phyloP scores from a whole-genome alignment of 2,888 invertebrate genomes.

The Cyrtodaria siliqua region DNA sequence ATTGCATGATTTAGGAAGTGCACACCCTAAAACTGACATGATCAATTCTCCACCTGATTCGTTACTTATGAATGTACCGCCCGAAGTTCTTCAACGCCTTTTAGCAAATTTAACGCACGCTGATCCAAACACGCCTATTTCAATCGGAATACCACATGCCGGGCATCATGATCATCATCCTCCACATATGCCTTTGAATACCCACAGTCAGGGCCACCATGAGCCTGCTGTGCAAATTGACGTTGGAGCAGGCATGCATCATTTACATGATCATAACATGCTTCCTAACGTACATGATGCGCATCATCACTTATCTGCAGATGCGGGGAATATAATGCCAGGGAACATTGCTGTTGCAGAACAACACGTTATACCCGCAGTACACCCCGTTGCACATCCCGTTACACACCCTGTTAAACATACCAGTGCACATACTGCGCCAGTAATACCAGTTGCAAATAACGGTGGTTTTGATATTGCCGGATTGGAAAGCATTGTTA shows the following conservation, averaged over 20 bases:
- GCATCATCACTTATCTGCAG: too few relatives aligned
- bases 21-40: too few relatives aligned
- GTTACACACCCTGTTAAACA: too few relatives aligned
- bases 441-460: background rate
- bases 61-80: background rate
- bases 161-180: background rate
- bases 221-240: background rate
- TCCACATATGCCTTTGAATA: background rate
- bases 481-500: too few relatives aligned
- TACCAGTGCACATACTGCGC: background rate
- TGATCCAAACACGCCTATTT: background rate
- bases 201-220: background rate
- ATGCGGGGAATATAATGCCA: too few relatives aligned
- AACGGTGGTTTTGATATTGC: too few relatives aligned
- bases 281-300: too few relatives aligned
- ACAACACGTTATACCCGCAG: too few relatives aligned
- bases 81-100: background rate
- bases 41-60: background rate
- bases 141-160: background rate
- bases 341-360: too few relatives aligned
- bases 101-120: slow-evolving; percentile 1
- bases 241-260: background rate
- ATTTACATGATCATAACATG: background rate
- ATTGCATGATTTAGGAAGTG: background rate
- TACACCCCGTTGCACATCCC: too few relatives aligned